These are phyloP conservation scores for Diorhabda carinulata DNA, from an alignment of 1,140 invertebrate genomes.

Conservation along the genomic window DNA sequence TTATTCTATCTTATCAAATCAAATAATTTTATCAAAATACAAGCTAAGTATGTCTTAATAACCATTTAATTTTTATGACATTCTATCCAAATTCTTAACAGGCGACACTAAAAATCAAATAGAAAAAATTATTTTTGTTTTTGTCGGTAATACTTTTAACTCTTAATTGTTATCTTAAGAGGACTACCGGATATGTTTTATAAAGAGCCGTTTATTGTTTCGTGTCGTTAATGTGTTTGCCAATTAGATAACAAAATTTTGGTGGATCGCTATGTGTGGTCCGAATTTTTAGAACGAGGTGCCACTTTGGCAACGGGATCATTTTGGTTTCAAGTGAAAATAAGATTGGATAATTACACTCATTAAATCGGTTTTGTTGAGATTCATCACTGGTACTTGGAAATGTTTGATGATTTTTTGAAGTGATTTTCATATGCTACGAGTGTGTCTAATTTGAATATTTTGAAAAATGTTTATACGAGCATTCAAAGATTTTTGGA, in stretches of 20 bases:
- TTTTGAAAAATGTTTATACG: too few species aligned
- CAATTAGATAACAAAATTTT: constrained; percentile 3
- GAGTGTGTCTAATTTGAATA: too few species aligned
- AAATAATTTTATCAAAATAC: too few species aligned
- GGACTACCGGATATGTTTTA: background rate
- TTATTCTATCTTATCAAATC: too few species aligned
- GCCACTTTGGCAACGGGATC: too few species aligned
- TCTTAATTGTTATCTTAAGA: background rate
- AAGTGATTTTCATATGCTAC: too few species aligned
- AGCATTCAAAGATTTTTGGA: too few species aligned
- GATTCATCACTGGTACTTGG: too few species aligned
- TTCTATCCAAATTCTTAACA: background rate
- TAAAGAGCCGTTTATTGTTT: background rate
- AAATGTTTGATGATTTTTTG: too few species aligned
- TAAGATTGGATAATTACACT: too few species aligned
- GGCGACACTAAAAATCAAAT: background rate
- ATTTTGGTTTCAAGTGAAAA: too few species aligned
- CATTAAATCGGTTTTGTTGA: too few species aligned
- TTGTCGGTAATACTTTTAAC: background rate
- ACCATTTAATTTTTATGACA: background rate
- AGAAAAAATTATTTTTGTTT: background rate
- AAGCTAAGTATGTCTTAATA: background rate
- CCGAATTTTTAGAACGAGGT: background rate
- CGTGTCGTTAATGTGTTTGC: background rate
- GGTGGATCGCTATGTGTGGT: background rate